Evolutionary conservation across 1,140 invertebrate genomes (phyloP), one percentile per base, ranked within the genome.

Genomic region (Archegozetes longisetosus): DNA sequence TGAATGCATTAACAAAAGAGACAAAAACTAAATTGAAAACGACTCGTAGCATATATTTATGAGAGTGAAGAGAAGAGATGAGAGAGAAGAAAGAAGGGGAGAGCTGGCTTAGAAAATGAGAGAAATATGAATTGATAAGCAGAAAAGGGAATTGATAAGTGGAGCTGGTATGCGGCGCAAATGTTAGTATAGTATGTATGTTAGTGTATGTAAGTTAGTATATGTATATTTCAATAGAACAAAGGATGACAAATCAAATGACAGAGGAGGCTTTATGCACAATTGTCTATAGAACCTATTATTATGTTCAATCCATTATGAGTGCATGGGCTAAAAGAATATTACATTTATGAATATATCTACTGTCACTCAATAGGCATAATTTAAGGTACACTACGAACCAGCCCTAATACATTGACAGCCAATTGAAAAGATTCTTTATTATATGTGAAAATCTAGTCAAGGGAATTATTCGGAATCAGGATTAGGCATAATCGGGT

Each of bases 171-270:
- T 40, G 32, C 17, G 32, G 32, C 6, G 32, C 32, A 9, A 17
- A 17, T 40, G 32, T 40, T 40, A 17, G 6, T 9, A 9, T 40
- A 17, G 32, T 9, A 9, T 6, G 6, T 40, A 40, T 40, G 32
- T 40, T 17, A 9, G 17, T 40, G 32, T 40, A 40, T 40, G n/a
- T n/a, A n/a, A n/a, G n/a, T n/a, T n/a, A 9, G 17, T 40, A 40
- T 40, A 9, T 40, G 32, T 40, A 17, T 40, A 40, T 40, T 40
- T 40, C 17, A 40, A 9, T 40, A 9, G 6, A 40, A 40, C 32
- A 40, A 40, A 9, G 32, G 32, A 51, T 51, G 50, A 51, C 50
- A 51, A 51, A 51, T 51, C 50, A 51, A 51, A 51, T 51, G 50
- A 51, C 50, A 22, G 46, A 47, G 13, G 46, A 47, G 6, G 4